A percentile compares a stretch with the other conserved stretches of the same genome.
phyloP scores from a whole-genome alignment of 2,888 invertebrate species.

The Mythimna albipuncta region DNA sequence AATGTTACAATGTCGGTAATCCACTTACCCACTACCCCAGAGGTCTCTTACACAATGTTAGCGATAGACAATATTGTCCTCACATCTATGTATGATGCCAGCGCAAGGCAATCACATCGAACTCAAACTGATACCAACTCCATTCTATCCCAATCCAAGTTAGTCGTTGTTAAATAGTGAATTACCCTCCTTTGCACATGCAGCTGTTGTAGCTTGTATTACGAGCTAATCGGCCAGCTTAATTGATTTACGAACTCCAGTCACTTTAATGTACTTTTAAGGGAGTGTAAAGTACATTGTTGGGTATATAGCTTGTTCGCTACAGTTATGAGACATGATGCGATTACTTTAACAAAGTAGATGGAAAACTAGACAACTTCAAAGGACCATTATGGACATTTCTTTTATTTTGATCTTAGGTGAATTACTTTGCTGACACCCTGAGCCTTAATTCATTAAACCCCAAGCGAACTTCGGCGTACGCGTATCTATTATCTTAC shows the following conservation, averaged over 20 bases:
- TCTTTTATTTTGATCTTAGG: not conserved
- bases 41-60: not conserved
- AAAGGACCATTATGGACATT: not conserved
- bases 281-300: not conserved
- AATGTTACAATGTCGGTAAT: not conserved
- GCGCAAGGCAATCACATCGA: not conserved
- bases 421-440: too few species aligned
- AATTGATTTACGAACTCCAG: constrained; percentile 42
- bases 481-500: too few species aligned
- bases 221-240: constrained; percentile 36
- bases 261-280: constrained; percentile 30
- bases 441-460: too few species aligned
- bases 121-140: constrained; percentile 28
- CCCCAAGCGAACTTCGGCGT: too few species aligned
- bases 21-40: too few species aligned
- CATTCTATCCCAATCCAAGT: constrained; percentile 32
- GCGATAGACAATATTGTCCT: not conserved
- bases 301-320: not conserved
- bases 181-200: not conserved
- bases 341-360: not conserved
- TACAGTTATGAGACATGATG: not conserved
- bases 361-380: not conserved
- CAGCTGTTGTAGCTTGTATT: not conserved
- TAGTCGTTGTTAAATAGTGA: constrained; percentile 25
- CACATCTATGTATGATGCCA: not conserved